Conservation (phyloP, 2,888 invertebrate species). For the Temnothorax ravouxi region DNA sequence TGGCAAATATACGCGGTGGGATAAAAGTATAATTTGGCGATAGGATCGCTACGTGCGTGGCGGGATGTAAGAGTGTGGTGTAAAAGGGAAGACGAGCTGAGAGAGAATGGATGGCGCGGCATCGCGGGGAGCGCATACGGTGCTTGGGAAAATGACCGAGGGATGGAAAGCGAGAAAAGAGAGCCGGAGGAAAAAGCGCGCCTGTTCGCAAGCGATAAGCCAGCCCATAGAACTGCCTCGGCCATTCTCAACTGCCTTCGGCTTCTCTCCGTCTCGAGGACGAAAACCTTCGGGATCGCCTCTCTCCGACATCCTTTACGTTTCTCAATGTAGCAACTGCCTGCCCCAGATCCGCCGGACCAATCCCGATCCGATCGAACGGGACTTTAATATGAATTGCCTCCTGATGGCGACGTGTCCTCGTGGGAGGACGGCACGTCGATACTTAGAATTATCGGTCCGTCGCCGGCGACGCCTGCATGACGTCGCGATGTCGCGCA, state of each 20-base stretch:
- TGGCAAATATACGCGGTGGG: conserved; percentile 25
- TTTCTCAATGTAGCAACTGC: conserved; percentile 79
- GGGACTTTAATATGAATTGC: conserved; percentile 83
- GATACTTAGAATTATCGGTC: conserved; percentile 78
- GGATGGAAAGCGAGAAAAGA: conserved; percentile 70
- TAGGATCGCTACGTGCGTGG: conserved; percentile 57
- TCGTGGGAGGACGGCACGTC: conserved; percentile 72
- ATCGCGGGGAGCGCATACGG: conserved; percentile 31
- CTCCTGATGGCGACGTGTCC: conserved; percentile 73
- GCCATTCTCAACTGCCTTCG: conserved; percentile 76
- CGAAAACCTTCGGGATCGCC: conserved; percentile 73
- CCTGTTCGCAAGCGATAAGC: conserved; percentile 83
- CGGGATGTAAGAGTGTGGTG: conserved; percentile 44
- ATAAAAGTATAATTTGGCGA: conserved; percentile 55
- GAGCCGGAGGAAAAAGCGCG: conserved; percentile 76
- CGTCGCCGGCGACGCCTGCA: conserved; percentile 66
- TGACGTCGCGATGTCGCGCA: conserved; percentile 51
- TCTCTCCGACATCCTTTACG: conserved; percentile 73
- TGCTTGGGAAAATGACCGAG: conserved; percentile 56
- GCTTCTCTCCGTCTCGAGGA: conserved; percentile 66
- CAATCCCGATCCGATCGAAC: conserved; percentile 79
- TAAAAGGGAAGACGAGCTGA: conserved; percentile 46
- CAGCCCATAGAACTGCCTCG: conserved; percentile 80
- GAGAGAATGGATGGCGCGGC: conserved; percentile 46
- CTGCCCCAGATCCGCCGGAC: conserved; percentile 79